Evolutionary conservation across 2,113 vertebrate genomes (phyloP).

Genomic region (Haplochromis vanheusdeni): DNA sequence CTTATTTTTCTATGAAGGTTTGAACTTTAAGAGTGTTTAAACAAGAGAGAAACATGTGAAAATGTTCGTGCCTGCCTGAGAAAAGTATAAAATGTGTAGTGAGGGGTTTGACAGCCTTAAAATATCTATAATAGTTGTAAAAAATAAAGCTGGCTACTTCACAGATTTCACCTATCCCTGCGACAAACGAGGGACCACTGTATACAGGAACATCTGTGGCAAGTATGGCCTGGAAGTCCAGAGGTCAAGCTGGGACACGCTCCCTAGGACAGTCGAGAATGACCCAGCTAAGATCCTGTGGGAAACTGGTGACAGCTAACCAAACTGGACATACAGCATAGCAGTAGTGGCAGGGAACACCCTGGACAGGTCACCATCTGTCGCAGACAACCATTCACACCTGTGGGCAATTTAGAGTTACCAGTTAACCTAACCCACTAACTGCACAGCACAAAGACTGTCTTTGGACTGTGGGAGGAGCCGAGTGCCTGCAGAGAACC

Average conservation of each 20-base stretch:
- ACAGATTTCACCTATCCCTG: background rate
- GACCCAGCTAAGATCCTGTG: background rate
- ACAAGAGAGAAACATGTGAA: background rate
- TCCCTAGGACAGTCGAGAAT: background rate
- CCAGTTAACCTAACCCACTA: background rate
- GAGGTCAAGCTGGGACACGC: background rate
- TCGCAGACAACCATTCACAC: background rate
- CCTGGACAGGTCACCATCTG: background rate
- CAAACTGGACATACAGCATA: background rate
- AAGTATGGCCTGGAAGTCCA: background rate
- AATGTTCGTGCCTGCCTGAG: background rate
- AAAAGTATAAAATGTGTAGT: background rate
- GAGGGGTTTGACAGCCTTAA: background rate
- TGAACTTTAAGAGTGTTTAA: background rate
- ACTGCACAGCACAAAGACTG: background rate
- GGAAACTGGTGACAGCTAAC: background rate
- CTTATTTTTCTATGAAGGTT: background rate
- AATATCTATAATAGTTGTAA: background rate
- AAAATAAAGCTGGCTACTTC: background rate
- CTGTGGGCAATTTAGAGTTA: background rate
- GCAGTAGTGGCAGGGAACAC: background rate
- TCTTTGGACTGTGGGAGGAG: background rate
- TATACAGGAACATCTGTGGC: background rate
- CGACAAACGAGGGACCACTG: fast-evolving
- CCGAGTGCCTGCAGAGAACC: fast-evolving